Evolutionary conservation across 2,888 invertebrate species (phyloP).

Genomic region (Unio delphinus): DNA sequence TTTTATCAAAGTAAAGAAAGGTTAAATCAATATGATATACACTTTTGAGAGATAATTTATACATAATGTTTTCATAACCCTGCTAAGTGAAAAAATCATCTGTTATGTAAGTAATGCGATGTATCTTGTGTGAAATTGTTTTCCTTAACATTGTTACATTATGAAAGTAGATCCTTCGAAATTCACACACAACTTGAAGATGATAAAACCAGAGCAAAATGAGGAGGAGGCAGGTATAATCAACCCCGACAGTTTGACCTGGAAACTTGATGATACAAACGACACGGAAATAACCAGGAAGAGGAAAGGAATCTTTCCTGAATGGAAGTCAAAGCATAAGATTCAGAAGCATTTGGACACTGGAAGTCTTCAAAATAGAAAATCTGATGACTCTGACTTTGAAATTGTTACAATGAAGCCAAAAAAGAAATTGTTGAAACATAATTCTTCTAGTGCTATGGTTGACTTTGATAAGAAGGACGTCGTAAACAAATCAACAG

Average conservation of each 20-base stretch:
- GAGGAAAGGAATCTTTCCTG: conserved; percentile 42
- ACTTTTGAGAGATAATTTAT: no score
- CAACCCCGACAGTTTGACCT: conserved; percentile 36
- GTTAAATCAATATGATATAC: no score
- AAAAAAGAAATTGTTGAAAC: no score
- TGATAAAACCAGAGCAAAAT: conserved; percentile 39
- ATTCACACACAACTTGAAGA: conserved; percentile 55
- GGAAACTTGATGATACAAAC: conserved; percentile 38
- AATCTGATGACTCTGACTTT: conserved; percentile 10
- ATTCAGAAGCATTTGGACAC: neutral
- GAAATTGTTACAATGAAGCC: conserved; percentile 11
- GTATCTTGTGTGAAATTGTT: neutral
- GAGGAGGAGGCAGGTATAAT: conserved; percentile 6
- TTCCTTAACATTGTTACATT: conserved; percentile 30
- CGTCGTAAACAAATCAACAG: neutral
- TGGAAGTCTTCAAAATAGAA: conserved; percentile 1
- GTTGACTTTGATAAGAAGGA: conserved; percentile 10
- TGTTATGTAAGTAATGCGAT: no score
- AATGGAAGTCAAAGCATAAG: conserved; percentile 17
- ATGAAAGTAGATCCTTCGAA: conserved; percentile 61
- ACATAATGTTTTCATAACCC: no score
- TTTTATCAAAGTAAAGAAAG: no score
- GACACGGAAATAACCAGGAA: conserved; percentile 37
- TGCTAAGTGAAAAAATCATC: no score
- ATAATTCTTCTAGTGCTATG: neutral